Percentiles rank a stretch among this genome's conserved stretches.
phyloP scores from a whole-genome alignment of 1,140 invertebrate species.

The Aphis gossypii region DNA sequence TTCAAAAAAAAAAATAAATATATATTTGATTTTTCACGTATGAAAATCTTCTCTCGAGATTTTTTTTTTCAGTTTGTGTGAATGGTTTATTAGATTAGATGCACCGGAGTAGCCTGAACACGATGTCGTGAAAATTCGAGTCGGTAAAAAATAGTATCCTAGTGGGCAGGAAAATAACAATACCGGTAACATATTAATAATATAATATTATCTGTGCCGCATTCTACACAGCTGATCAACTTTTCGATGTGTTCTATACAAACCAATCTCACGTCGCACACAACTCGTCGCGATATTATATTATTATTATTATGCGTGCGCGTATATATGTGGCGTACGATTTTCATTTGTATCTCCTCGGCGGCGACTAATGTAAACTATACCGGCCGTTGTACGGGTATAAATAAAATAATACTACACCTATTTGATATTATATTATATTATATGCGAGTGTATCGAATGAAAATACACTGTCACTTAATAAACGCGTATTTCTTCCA shows the following conservation, averaged over 20 bases:
- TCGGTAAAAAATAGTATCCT: neutral
- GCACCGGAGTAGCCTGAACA: neutral
- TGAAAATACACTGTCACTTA: constrained; percentile 14
- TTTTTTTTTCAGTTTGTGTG: too few relatives aligned
- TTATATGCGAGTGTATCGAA: constrained; percentile 24
- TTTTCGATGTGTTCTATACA: neutral
- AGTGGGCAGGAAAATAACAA: neutral
- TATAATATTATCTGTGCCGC: neutral
- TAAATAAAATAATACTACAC: constrained; percentile 2
- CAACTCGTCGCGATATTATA: neutral
- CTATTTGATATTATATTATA: neutral
- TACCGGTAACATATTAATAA: too few relatives aligned
- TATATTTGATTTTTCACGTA: too few relatives aligned
- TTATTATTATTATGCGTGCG: neutral
- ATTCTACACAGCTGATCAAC: neutral
- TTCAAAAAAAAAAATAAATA: too few relatives aligned
- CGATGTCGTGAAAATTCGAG: neutral
- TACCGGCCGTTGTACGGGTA: neutral
- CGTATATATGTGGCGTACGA: too few relatives aligned
- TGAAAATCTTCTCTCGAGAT: too few relatives aligned
- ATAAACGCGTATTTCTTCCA: neutral
- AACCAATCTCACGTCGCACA: neutral
- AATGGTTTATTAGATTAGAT: neutral
- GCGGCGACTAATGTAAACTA: neutral
- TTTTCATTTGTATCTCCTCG: constrained; percentile 9